phyloP scores from a whole-genome alignment of 2,113 vertebrate species.

The Formicarius rufipectus region DNA sequence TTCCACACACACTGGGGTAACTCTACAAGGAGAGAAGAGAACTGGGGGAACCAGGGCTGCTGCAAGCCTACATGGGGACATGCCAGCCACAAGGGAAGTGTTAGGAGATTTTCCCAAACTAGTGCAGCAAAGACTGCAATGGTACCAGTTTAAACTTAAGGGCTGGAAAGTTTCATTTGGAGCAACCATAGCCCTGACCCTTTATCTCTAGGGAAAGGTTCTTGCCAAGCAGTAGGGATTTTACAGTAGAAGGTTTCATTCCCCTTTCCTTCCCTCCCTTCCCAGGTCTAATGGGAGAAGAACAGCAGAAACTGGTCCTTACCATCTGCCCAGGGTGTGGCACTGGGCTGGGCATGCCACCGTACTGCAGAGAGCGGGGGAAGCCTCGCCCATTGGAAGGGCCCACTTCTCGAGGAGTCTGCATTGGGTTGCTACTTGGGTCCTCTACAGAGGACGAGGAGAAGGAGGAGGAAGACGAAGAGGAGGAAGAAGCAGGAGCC shows the following conservation, averaged over 20 bases:
- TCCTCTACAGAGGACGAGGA: constrained; percentile 42
- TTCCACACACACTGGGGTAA: background rate
- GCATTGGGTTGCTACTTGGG: constrained; percentile 31
- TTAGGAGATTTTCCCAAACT: background rate
- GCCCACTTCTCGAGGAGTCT: constrained; percentile 62
- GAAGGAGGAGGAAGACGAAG: constrained; percentile 55
- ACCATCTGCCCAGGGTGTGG: constrained; percentile 71
- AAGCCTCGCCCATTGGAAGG: constrained; percentile 69
- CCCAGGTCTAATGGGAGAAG: background rate
- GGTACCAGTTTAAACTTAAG: background rate
- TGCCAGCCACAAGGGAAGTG: accelerated
- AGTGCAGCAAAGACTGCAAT: background rate
- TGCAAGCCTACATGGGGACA: background rate
- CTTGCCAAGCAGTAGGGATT: background rate
- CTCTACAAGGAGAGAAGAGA: background rate
- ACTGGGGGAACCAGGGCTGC: background rate
- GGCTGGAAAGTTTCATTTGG: background rate
- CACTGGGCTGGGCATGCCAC: constrained; percentile 64
- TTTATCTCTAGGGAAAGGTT: background rate
- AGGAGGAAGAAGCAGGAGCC: constrained; percentile 36
- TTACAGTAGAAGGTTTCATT: background rate
- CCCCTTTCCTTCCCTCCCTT: background rate
- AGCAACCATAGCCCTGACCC: background rate
- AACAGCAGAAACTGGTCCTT: constrained; percentile 11
- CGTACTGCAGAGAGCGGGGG: constrained; percentile 67